A percentile compares a stretch with the other conserved stretches of the same genome.
Conservation (phyloP, 2,797 vertebrate genomes). For the Paratrypauchen microcephalus region DNA sequence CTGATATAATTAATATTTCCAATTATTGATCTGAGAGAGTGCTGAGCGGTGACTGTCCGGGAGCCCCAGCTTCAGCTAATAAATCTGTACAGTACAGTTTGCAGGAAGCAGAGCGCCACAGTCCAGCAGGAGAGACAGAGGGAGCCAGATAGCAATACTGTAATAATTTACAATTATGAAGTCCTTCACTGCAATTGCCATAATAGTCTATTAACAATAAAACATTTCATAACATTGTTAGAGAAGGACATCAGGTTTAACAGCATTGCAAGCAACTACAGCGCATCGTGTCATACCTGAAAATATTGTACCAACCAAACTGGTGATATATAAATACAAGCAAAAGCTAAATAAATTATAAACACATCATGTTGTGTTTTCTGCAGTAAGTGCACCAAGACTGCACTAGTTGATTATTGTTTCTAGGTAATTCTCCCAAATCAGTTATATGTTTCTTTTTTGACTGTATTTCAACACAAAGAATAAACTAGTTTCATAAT, state of each 20-base stretch:
- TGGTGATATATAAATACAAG: constrained; percentile 8
- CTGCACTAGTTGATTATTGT: background rate
- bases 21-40: constrained; percentile 82
- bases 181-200: constrained; percentile 37
- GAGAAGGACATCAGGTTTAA: constrained; percentile 31
- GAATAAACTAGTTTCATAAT: background rate
- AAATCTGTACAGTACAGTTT: constrained; percentile 68
- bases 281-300: constrained; percentile 25
- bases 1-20: constrained; percentile 85
- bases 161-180: constrained; percentile 42
- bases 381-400: background rate
- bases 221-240: constrained; percentile 27
- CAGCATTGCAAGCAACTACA: constrained; percentile 19
- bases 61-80: constrained; percentile 63
- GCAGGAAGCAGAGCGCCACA: constrained; percentile 37
- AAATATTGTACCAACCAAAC: background rate
- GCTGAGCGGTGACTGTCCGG: constrained; percentile 76
- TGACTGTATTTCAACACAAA: background rate
- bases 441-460: background rate
- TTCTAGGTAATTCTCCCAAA: background rate
- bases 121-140: constrained; percentile 6
- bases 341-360: background rate
- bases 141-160: constrained; percentile 11
- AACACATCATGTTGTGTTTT: background rate
- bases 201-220: constrained; percentile 44